Percentiles rank a stretch among this genome's conserved stretches.
Evolutionary conservation across 1,140 invertebrate genomes (phyloP).

Genomic region (Trachelipus rathkii): DNA sequence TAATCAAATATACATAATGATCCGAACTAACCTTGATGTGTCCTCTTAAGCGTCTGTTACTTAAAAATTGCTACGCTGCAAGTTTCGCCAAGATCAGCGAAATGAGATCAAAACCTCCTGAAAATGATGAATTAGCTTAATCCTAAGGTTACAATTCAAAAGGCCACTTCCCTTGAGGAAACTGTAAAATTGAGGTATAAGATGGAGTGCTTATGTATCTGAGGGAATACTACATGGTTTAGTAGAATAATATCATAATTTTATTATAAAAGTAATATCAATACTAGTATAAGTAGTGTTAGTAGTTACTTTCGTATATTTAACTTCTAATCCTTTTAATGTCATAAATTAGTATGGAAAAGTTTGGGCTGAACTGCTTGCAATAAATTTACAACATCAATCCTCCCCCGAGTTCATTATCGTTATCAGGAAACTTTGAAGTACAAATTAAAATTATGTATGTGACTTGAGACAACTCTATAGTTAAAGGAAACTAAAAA

Average conservation of each 20-base stretch:
- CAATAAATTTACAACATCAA: no score
- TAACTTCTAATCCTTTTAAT: no score
- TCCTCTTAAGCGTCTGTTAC: constrained; percentile 22
- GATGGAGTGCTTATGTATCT: neutral
- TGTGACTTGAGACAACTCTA: no score
- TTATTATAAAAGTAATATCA: no score
- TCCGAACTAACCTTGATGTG: constrained; percentile 25
- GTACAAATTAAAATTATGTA: no score
- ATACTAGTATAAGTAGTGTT: no score
- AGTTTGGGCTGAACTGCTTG: no score
- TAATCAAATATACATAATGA: neutral
- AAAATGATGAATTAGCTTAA: constrained; percentile 22
- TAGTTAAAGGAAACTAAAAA: no score
- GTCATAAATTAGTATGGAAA: no score
- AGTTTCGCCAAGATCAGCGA: constrained; percentile 28
- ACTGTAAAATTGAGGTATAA: neutral
- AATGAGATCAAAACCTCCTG: constrained; percentile 7
- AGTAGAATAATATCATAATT: neutral
- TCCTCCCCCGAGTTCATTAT: no score
- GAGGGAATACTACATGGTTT: neutral
- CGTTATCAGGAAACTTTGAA: no score
- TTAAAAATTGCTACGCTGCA: constrained; percentile 26
- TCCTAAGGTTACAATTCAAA: constrained; percentile 25
- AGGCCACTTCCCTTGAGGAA: neutral
- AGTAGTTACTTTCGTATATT: no score